phyloP scores from a whole-genome alignment of 2,888 invertebrate genomes.

The Polymixis flavicincta region DNA sequence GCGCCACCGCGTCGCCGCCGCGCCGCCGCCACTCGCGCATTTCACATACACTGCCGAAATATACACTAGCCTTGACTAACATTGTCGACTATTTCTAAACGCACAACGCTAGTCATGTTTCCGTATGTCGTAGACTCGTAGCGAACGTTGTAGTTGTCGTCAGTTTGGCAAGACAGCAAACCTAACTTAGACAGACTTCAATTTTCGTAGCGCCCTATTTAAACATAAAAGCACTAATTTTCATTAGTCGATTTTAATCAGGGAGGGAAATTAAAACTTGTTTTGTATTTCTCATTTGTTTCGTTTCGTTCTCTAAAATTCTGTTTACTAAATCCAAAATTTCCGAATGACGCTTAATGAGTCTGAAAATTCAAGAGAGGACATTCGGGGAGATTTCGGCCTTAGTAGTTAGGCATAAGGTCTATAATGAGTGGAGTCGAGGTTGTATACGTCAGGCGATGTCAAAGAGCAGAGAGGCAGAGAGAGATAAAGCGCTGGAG shows the following conservation, averaged over 20 bases:
- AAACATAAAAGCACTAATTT: slow-evolving; percentile 48
- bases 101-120: slow-evolving; percentile 70
- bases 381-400: slow-evolving; percentile 69
- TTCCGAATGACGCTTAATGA: slow-evolving; percentile 86
- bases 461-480: slow-evolving; percentile 87
- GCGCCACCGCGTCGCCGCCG: slow-evolving; percentile 63
- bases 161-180: slow-evolving; percentile 39
- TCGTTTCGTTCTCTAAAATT: slow-evolving; percentile 76
- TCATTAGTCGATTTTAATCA: slow-evolving; percentile 64
- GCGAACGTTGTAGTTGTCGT: slow-evolving; percentile 61
- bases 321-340: slow-evolving; percentile 86
- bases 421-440: slow-evolving; percentile 71
- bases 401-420: slow-evolving; percentile 76
- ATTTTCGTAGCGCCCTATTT: slow-evolving; percentile 50
- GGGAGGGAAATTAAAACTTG: slow-evolving; percentile 60
- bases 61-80: slow-evolving; percentile 82
- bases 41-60: slow-evolving; percentile 82
- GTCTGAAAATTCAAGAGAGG: slow-evolving; percentile 81
- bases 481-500: slow-evolving; percentile 86
- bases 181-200: slow-evolving; percentile 19
- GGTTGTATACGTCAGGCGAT: slow-evolving; percentile 83
- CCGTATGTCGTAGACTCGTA: slow-evolving; percentile 70
- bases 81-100: slow-evolving; percentile 81
- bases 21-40: slow-evolving; percentile 71
- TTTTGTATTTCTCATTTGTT: slow-evolving; percentile 73